phyloP scores from a whole-genome alignment of 2,888 invertebrate genomes.

The Hydraecia micacea region DNA sequence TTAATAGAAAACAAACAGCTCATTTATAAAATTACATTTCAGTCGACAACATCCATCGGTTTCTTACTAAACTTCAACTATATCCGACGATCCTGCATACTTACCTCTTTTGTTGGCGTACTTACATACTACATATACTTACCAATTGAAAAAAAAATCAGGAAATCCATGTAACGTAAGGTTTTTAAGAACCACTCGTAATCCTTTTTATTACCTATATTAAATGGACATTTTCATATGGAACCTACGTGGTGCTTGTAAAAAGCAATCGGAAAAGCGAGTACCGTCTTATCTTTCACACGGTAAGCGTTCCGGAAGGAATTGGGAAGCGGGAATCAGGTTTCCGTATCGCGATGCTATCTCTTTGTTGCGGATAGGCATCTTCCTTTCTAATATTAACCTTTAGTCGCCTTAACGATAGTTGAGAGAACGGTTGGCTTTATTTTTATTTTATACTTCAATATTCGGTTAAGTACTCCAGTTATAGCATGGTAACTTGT shows the following conservation, averaged over 20 bases:
- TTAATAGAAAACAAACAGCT: no score
- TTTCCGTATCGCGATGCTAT: constrained; percentile 52
- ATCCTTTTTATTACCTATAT: constrained; percentile 5
- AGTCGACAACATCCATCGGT: no score
- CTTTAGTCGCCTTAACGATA: constrained; percentile 14
- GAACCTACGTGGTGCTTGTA: background rate
- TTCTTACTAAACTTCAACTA: no score
- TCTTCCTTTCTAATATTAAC: constrained; percentile 32
- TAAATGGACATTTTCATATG: background rate
- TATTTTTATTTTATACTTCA: constrained; percentile 32
- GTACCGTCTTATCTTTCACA: constrained; percentile 29
- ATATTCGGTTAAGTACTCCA: background rate
- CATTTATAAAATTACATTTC: no score
- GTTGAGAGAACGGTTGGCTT: background rate
- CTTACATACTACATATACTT: background rate
- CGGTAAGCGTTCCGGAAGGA: constrained; percentile 47
- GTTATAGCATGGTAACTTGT: background rate
- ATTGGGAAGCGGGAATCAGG: constrained; percentile 43
- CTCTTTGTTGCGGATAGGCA: constrained; percentile 39
- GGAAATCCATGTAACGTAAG: background rate
- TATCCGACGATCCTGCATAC: no score
- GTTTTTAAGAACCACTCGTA: background rate
- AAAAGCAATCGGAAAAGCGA: constrained; percentile 18
- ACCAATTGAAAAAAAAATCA: background rate
- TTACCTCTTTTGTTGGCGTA: no score